Conservation (phyloP, 2,113 vertebrate genomes). For the Halichoerus grypus region DNA sequence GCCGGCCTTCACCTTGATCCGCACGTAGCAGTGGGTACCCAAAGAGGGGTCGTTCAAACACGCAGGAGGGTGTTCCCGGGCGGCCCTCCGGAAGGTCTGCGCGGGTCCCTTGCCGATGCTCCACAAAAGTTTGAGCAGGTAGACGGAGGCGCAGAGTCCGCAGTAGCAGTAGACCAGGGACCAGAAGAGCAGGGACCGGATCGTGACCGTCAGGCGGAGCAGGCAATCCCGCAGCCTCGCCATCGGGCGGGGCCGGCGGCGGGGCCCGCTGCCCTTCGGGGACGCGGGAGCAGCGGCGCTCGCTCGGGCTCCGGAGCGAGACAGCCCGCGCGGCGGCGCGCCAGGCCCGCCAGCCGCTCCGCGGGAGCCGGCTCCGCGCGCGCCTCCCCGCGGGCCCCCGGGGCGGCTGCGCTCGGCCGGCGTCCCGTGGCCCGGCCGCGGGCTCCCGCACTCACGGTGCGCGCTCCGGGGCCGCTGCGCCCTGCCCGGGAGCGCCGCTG, state of each 20-base stretch:
- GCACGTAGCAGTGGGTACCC: constrained; percentile 98
- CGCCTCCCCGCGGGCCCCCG: background rate
- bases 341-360: constrained; percentile 19
- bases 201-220: constrained; percentile 87
- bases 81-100: constrained; percentile 92
- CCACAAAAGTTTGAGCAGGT: constrained; percentile 96
- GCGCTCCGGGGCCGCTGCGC: background rate
- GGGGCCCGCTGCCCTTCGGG: background rate
- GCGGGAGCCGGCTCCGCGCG: background rate
- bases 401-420: background rate
- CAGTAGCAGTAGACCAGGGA: constrained; percentile 93
- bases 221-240: constrained; percentile 90
- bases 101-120: constrained; percentile 91
- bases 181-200: constrained; percentile 93
- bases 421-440: background rate
- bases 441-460: background rate
- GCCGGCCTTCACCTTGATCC: constrained; percentile 93
- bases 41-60: constrained; percentile 96
- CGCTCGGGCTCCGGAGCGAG: background rate
- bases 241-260: constrained; percentile 85
- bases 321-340: constrained; percentile 40
- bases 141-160: constrained; percentile 90
- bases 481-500: accelerated
- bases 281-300: background rate
- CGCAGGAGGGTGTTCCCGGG: constrained; percentile 92